Evolutionary conservation across 2,113 vertebrate genomes (phyloP), one percentile per base, ranked within the genome.

Genomic region (Hemibagrus wyckioides): DNA sequence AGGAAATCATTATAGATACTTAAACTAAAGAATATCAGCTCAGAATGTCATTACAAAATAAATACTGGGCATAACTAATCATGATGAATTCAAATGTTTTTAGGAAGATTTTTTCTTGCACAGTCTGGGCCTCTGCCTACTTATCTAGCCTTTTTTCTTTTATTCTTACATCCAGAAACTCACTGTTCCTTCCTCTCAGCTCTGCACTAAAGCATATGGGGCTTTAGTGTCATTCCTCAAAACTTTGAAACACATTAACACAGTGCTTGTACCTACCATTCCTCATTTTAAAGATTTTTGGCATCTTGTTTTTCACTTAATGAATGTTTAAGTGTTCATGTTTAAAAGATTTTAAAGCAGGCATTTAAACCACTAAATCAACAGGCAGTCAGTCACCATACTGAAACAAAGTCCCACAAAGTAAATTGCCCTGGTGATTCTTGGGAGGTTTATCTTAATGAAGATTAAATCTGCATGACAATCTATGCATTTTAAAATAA

Each of bases 351-450:
- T 69, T 69, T 28, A 69, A 41, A 85, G 11, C 8, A 23, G 15
- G 63, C 44, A 52, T 33, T 82, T 44, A 36, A 82, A 30, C 81
- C 33, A 83, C 30, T 56, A 56, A 73, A 84, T 71, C 83, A 73
- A 39, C 13, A 63, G 25, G 41, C 19, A 57, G 23, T 73, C 67
- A 39, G 21, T 54, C 30, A 69, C 5, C 19, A 59, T 41, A 13
- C 65, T 82, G 13, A 41, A 65, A 44, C 59, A 44, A 83, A 85
- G 28, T n/a, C 3, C 52, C 36, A 15, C 36, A 7, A 15, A 21
- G 28, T 61, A 54, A 33, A 69, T 39, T 56, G 10, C 41, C 28
- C 41, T 19, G 73, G 39, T 65, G n/a, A 79, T 52, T 8, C 56
- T 48, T 10, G 28, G 39, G 54, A 76, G 17, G 15, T 56, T 76